A percentile compares a stretch with the other conserved stretches of the same genome.
These are phyloP conservation scores for Rhyacichthys aspro DNA, from an alignment of 2,797 vertebrate genomes.

Conservation along the genomic window DNA sequence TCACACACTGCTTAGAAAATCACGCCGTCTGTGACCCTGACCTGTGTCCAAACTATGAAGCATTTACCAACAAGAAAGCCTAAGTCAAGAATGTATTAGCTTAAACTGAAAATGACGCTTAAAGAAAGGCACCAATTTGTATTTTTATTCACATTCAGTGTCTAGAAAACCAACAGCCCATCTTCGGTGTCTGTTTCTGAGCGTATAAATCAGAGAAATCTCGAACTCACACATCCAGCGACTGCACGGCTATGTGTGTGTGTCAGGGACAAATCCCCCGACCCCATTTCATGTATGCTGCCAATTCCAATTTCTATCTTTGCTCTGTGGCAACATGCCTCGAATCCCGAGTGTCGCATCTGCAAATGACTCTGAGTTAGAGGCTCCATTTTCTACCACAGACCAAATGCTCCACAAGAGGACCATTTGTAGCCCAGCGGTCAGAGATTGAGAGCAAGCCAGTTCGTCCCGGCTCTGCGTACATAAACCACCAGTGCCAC, in stretches of 20 bases:
- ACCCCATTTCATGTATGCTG: slow-evolving; percentile 79
- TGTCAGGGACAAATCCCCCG: slow-evolving; percentile 69
- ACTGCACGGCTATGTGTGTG: slow-evolving; percentile 25
- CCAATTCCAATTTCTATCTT: slow-evolving; percentile 82
- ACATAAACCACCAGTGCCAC: slow-evolving; percentile 67
- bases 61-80: slow-evolving; percentile 23
- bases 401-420: slow-evolving; percentile 79
- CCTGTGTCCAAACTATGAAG: slow-evolving; percentile 27
- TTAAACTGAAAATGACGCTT: slow-evolving; percentile 26
- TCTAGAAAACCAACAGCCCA: slow-evolving; percentile 19
- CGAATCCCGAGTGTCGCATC: slow-evolving; percentile 83
- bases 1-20: slow-evolving; percentile 35
- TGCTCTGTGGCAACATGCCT: slow-evolving; percentile 71
- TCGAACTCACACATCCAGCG: not conserved
- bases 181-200: slow-evolving; percentile 21
- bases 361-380: slow-evolving; percentile 84
- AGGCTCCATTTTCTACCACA: slow-evolving; percentile 85
- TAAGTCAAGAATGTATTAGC: slow-evolving; percentile 20
- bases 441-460: slow-evolving; percentile 68
- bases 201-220: slow-evolving; percentile 18
- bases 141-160: slow-evolving; percentile 21
- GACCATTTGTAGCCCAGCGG: slow-evolving; percentile 68
- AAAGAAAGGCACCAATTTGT: slow-evolving; percentile 31
- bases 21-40: slow-evolving; percentile 31
- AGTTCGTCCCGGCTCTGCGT: slow-evolving; percentile 55